Conservation (phyloP, 2,888 invertebrate species). For the Tipula confusa region DNA sequence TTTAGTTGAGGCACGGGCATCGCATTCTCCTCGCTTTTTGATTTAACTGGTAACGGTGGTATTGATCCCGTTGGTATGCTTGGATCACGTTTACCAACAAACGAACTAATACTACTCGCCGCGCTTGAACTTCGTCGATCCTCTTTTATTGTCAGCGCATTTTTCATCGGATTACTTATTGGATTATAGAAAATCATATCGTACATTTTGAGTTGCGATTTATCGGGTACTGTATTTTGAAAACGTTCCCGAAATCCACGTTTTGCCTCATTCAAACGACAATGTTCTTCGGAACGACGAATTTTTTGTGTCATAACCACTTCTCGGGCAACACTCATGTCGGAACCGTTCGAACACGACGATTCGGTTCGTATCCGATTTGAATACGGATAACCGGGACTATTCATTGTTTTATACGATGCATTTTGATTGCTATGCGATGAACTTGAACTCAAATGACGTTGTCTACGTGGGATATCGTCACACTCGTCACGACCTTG, state of each 20-base stretch:
- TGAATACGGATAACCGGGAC: slow-evolving; percentile 35
- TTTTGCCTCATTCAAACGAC: slow-evolving; percentile 54
- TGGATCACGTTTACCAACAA: slow-evolving; percentile 31
- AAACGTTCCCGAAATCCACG: slow-evolving; percentile 54
- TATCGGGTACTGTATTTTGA: slow-evolving; percentile 55
- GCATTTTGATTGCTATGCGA: slow-evolving; percentile 32
- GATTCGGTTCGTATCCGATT: slow-evolving; percentile 49
- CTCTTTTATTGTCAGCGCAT: slow-evolving; percentile 43
- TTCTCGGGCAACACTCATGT: slow-evolving; percentile 36
- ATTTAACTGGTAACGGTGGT: slow-evolving; percentile 41
- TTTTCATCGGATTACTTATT: slow-evolving; percentile 66
- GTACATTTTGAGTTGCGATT: slow-evolving; percentile 76
- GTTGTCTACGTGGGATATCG: slow-evolving; percentile 42
- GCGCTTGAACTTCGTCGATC: slow-evolving; percentile 39
- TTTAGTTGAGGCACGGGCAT: slow-evolving; percentile 79
- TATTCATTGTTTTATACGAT: background rate
- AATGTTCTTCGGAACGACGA: slow-evolving; percentile 49
- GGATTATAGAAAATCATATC: slow-evolving; percentile 93
- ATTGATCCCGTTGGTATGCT: background rate
- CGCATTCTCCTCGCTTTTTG: slow-evolving; percentile 40
- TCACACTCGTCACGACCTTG: slow-evolving; percentile 40
- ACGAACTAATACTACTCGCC: slow-evolving; percentile 21
- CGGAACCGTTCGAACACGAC: slow-evolving; percentile 46
- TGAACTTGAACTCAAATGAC: slow-evolving; percentile 41
- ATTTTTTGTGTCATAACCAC: background rate